Evolutionary conservation across 2,797 vertebrate species (phyloP).

Genomic region (Rallus crepitans): DNA sequence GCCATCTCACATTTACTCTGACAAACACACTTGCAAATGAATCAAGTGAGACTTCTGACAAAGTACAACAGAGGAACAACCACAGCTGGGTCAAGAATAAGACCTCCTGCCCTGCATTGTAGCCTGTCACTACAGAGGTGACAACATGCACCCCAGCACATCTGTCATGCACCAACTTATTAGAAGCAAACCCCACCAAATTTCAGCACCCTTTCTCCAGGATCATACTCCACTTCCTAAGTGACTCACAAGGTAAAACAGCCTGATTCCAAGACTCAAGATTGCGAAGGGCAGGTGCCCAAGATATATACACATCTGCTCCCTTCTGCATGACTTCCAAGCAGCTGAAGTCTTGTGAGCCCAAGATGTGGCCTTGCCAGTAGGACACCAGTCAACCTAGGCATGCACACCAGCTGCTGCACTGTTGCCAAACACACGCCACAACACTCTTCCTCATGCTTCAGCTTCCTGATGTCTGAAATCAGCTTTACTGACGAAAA

Average conservation of each 20-base stretch:
- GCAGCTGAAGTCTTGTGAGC: neutral
- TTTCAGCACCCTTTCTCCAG: rapidly evolving
- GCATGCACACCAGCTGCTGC: neutral
- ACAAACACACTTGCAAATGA: neutral
- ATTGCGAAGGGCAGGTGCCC: neutral
- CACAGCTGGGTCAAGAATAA: neutral
- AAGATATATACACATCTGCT: rapidly evolving
- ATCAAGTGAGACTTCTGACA: neutral
- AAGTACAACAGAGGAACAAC: neutral
- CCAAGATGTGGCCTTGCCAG: rapidly evolving
- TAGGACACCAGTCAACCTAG: neutral
- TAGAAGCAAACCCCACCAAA: neutral
- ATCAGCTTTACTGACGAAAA: slow-evolving; percentile 72
- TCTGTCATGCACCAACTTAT: neutral
- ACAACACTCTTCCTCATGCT: neutral
- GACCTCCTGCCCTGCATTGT: neutral
- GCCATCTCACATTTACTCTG: neutral
- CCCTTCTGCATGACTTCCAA: rapidly evolving
- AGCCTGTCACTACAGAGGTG: neutral
- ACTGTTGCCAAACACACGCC: neutral
- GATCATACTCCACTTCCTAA: rapidly evolving
- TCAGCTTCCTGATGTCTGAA: neutral
- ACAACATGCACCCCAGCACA: rapidly evolving
- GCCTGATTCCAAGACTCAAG: rapidly evolving
- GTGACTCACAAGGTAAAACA: neutral